These are phyloP conservation scores for Phenganax subtilis DNA, from an alignment of 92 coral and sea anemone genomes.

Conservation along the genomic window DNA sequence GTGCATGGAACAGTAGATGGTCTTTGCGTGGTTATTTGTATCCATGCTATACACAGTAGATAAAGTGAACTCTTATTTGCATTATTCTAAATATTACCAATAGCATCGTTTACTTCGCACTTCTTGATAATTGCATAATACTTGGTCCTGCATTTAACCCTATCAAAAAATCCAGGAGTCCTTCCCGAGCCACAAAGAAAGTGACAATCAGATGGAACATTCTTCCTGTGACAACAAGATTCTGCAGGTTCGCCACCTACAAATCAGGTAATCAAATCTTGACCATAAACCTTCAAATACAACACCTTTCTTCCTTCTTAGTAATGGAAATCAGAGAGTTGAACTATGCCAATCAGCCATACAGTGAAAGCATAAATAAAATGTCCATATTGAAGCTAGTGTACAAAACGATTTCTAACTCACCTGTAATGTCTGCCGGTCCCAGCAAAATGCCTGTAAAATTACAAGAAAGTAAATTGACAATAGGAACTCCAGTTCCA, in stretches of 20 bases:
- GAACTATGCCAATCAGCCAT: not conserved
- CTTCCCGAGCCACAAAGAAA: constrained; percentile 81
- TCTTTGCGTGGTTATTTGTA: not conserved
- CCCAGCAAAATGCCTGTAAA: constrained; percentile 3
- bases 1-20: not conserved
- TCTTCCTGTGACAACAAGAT: constrained; percentile 58
- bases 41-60: not conserved
- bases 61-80: not conserved
- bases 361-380: not conserved
- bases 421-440: constrained; percentile 12
- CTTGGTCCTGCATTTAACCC: constrained; percentile 67
- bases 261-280: not conserved
- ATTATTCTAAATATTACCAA: constrained; percentile 45
- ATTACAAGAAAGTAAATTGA: not conserved
- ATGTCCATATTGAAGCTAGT: not conserved
- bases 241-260: constrained; percentile 24
- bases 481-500: not conserved
- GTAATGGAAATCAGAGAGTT: not conserved
- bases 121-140: constrained; percentile 67
- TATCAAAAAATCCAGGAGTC: constrained; percentile 54
- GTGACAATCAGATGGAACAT: constrained; percentile 75
- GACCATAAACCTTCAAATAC: not conserved
- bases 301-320: not conserved
- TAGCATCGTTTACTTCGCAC: constrained; percentile 65
- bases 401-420: not conserved